Evolutionary conservation across 1,140 invertebrate genomes (phyloP), one percentile per base, ranked within the genome.

Genomic region (Chrysomallon squamiferum): DNA sequence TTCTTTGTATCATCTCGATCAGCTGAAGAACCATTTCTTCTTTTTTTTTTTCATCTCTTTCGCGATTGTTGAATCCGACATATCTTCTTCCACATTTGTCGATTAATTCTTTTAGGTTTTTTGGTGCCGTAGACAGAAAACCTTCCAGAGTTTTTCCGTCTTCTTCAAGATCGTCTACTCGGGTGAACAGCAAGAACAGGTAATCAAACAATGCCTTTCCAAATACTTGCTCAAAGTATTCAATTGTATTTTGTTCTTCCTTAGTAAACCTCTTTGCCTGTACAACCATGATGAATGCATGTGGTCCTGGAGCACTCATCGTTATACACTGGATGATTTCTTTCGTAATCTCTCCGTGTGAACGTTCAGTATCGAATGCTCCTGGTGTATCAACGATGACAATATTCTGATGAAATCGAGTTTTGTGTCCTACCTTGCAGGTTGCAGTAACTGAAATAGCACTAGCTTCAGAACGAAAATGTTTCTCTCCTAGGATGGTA

Each of bases 341-440:
- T 30, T 29, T 27, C 2, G 52, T 33, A 15, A 45, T 54, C 7
- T 56, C 50, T 29, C 22, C 62, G 6, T 64, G 15, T 3, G 18
- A 11, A 22, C 38, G 29, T 20, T 43, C 35, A 4, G 62, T 64
- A 50, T 66, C 59, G 22, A 41, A 54, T 35, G 52, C 18, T 4
- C 65, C 57, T 3, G 57, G 57, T 7, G 57, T 52, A 35, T 66
- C 65, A 20, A 60, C 52, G 29, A 60, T 49, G 49, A 50, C 32
- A 9, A 57, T 38, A 38, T 15, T 5, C 5, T 15, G 15, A 15
- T 15, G 6, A 38, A 38, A 38, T 38, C 35, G 35, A 38, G 35
- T 38, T 38, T 5, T 15, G 15, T 15, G 6, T 9, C 33, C 43
- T 25, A 25, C 11, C 18, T 38, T 50, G 29, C 66, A 64, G 27